Percentiles rank a stretch among this genome's conserved stretches.
Conservation (phyloP, 2,888 invertebrate species). For the Sphinx pinastri region DNA sequence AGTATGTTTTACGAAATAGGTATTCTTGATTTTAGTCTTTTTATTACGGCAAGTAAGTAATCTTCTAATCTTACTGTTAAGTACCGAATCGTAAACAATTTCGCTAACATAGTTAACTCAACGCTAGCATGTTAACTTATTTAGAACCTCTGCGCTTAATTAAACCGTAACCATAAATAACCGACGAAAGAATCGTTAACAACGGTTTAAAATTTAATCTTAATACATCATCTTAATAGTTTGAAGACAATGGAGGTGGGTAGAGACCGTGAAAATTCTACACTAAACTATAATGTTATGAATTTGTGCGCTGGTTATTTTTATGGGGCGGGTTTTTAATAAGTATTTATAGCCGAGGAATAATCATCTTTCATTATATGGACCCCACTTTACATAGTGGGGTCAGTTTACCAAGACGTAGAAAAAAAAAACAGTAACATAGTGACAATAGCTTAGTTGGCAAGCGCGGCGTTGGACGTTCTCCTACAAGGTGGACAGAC, state of each 20-base stretch:
- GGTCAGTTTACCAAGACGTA: too few relatives aligned
- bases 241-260: conserved; percentile 39
- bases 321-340: not conserved
- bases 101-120: not conserved
- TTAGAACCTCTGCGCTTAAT: conserved; percentile 25
- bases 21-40: not conserved
- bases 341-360: not conserved
- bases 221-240: conserved; percentile 44
- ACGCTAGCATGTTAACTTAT: conserved; percentile 11
- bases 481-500: too few relatives aligned
- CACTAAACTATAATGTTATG: not conserved
- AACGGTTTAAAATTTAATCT: conserved; percentile 42
- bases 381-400: too few relatives aligned
- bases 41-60: not conserved
- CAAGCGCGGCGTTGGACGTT: too few relatives aligned
- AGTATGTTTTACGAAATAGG: too few relatives aligned
- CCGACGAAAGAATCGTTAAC: conserved; percentile 18
- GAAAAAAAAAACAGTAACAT: too few relatives aligned
- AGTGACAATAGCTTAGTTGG: too few relatives aligned
- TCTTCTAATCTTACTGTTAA: not conserved
- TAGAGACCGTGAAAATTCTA: conserved; percentile 17
- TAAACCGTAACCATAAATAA: conserved; percentile 28
- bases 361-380: too few relatives aligned
- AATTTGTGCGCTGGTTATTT: not conserved
- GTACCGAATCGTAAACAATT: conserved; percentile 2